These are phyloP conservation scores for Chiridota heheva DNA, from an alignment of 35 echinoderm and acorn worm genomes.

Conservation along the genomic window DNA sequence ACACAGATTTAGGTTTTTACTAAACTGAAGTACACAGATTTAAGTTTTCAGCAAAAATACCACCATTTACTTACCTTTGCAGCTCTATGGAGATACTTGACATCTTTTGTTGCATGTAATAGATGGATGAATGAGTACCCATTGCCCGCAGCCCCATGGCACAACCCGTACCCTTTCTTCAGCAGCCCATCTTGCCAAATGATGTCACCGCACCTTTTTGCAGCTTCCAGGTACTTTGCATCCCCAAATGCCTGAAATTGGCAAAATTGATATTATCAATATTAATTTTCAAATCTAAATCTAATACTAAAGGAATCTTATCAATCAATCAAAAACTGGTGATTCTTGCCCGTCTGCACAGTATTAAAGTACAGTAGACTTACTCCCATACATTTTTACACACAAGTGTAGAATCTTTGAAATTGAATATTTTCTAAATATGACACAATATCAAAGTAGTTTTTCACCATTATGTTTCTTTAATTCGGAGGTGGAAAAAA, in stretches of 20 bases:
- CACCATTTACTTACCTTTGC: constrained; percentile 82
- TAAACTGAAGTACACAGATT: too few species aligned
- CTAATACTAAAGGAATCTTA: background rate
- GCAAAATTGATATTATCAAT: background rate
- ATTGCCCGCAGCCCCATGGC: constrained; percentile 90
- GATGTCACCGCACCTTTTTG: constrained; percentile 53
- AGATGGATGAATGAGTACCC: constrained; percentile 82
- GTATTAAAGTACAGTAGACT: background rate
- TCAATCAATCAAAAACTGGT: background rate
- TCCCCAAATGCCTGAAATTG: constrained; percentile 62
- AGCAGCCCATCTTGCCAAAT: constrained; percentile 85
- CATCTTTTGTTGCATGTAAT: constrained; percentile 72
- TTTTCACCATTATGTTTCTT: too few species aligned
- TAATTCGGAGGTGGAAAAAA: too few species aligned
- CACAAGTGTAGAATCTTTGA: too few species aligned
- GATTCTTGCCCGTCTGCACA: background rate
- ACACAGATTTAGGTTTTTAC: too few species aligned
- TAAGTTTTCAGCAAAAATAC: too few species aligned
- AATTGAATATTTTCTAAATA: too few species aligned
- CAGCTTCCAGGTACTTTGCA: constrained; percentile 72
- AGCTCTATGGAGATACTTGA: constrained; percentile 74
- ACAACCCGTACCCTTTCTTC: constrained; percentile 88
- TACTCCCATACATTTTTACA: too few species aligned
- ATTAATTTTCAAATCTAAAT: background rate
- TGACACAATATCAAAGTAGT: too few species aligned